Percentiles rank a stretch among this genome's conserved stretches.
phyloP scores from a whole-genome alignment of 2,888 invertebrate species.

The Julus scanicus region DNA sequence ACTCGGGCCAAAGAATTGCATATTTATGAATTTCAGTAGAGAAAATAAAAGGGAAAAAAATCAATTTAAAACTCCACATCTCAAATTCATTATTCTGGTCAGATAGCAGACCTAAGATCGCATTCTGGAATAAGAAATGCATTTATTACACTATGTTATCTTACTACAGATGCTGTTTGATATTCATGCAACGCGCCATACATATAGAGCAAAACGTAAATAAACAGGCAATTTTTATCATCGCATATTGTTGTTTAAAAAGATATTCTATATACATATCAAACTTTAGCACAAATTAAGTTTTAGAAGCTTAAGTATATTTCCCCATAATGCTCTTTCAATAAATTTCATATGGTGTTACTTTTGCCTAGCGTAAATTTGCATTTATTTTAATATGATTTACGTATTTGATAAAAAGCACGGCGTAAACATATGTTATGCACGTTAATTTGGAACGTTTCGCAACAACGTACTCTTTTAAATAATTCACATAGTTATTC shows the following conservation, averaged over 20 bases:
- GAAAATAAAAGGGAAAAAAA: background rate
- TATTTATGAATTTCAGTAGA: background rate
- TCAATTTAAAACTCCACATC: background rate
- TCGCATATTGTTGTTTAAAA: background rate
- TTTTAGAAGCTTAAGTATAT: background rate
- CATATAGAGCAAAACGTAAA: background rate
- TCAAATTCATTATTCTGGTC: slow-evolving; percentile 6
- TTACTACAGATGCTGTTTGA: background rate
- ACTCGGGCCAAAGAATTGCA: background rate
- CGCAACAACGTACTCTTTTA: no score
- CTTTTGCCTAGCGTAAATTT: no score
- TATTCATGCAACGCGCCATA: background rate
- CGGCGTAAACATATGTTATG: no score
- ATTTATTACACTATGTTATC: background rate
- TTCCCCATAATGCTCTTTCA: no score
- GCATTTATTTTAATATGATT: background rate
- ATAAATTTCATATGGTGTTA: no score
- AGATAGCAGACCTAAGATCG: background rate
- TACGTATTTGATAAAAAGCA: no score
- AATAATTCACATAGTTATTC: no score
- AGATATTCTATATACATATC: background rate
- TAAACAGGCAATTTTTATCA: background rate
- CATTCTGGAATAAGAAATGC: background rate
- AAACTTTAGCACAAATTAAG: background rate
- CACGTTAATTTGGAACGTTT: no score